A percentile compares a stretch with the other conserved stretches of the same genome.
Conservation (phyloP, 2,113 vertebrate genomes). For the crab-eating macaque (Macaca fascicularis) region DNA sequence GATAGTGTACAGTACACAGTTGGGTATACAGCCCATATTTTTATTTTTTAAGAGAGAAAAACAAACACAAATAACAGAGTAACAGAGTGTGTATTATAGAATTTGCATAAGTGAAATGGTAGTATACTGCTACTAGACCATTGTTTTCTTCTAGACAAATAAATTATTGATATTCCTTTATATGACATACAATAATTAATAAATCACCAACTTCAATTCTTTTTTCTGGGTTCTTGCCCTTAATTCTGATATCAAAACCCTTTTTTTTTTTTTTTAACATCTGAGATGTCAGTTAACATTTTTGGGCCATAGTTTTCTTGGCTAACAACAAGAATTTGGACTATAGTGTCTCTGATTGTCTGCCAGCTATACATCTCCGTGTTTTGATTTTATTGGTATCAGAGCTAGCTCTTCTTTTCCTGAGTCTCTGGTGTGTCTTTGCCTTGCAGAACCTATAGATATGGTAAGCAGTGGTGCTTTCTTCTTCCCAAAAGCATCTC, state of each 20-base stretch:
- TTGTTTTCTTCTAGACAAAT: neutral
- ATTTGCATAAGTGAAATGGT: neutral
- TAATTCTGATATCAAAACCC: neutral
- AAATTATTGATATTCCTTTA: neutral
- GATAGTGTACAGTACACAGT: neutral
- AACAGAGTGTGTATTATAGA: neutral
- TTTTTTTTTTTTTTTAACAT: neutral
- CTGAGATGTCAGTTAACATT: neutral
- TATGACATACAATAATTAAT: neutral
- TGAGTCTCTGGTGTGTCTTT: neutral
- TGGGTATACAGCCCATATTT: neutral
- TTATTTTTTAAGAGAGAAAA: neutral
- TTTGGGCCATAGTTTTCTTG: neutral
- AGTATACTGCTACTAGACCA: neutral
- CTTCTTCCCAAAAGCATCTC: neutral
- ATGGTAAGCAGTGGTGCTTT: no score
- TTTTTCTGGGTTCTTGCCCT: neutral
- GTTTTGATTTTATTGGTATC: neutral
- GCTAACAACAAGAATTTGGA: neutral
- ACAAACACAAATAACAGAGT: neutral
- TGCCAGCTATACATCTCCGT: neutral
- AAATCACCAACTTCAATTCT: neutral
- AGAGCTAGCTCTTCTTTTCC: neutral
- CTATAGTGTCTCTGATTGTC: neutral
- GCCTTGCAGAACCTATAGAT: neutral